These are phyloP conservation scores for Standfussiana lucernea DNA, from an alignment of 2,888 invertebrate species.

Conservation along the genomic window DNA sequence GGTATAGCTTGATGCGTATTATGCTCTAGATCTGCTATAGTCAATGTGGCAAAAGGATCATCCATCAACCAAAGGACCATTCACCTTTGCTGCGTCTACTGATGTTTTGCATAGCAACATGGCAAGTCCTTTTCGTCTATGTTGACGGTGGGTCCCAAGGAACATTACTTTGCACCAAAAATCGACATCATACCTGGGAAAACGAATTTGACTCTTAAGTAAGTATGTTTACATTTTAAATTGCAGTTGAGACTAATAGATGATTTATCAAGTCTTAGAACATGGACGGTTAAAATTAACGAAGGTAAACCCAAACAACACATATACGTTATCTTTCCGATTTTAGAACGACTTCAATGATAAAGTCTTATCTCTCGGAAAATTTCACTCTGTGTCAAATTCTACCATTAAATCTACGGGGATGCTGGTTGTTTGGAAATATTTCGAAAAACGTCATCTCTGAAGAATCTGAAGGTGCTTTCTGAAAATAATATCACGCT, in stretches of 20 bases:
- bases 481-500: too few relatives aligned
- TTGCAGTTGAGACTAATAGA: too few relatives aligned
- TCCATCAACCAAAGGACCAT: neutral
- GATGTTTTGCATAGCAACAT: neutral
- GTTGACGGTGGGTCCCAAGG: neutral
- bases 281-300: too few relatives aligned
- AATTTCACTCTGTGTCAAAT: neutral
- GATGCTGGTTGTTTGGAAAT: too few relatives aligned
- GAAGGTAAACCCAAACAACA: too few relatives aligned
- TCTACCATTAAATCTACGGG: too few relatives aligned
- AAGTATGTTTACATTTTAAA: too few relatives aligned
- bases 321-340: too few relatives aligned
- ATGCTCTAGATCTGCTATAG: neutral
- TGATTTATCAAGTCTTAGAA: too few relatives aligned
- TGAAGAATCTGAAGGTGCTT: conserved; percentile 73
- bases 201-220: neutral
- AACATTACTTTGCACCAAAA: neutral
- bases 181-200: neutral
- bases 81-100: neutral
- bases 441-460: conserved; percentile 90
- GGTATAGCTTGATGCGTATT: too few relatives aligned
- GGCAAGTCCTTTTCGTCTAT: neutral
- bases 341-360: too few relatives aligned
- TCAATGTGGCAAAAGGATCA: neutral
- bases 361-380: too few relatives aligned